Conservation (phyloP, 2,113 vertebrate species). For the Lota lota region DNA sequence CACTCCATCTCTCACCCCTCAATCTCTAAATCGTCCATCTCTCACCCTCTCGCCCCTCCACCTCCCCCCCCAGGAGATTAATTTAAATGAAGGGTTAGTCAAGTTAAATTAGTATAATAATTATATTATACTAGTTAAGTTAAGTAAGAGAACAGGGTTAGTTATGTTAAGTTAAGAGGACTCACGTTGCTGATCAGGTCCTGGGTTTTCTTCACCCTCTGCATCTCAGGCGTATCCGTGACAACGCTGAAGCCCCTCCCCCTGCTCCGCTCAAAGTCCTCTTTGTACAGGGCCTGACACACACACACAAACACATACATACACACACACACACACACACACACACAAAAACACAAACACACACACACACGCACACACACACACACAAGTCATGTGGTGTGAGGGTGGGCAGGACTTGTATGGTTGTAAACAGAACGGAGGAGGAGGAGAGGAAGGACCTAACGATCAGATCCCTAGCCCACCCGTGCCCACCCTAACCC, state of each 20-base stretch:
- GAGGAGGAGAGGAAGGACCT: slow-evolving; percentile 12
- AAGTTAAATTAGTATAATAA: no score
- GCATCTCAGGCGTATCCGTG: slow-evolving; percentile 89
- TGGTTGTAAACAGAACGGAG: slow-evolving; percentile 62
- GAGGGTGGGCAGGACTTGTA: slow-evolving; percentile 67
- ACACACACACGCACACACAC: slow-evolving; percentile 1
- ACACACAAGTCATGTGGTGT: slow-evolving; percentile 55
- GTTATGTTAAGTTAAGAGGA: neutral
- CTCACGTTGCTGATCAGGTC: slow-evolving; percentile 94
- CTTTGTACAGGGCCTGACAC: slow-evolving; percentile 90
- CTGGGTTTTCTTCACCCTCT: slow-evolving; percentile 92
- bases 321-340: slow-evolving; percentile 27
- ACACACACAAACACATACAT: slow-evolving; percentile 2
- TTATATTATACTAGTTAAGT: no score
- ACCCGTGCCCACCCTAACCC: neutral
- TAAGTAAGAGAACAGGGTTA: neutral
- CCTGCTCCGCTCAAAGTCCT: slow-evolving; percentile 94
- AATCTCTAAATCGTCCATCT: no score
- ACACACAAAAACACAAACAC: neutral
- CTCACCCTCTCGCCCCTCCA: no score
- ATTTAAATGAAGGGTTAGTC: no score
- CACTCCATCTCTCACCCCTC: no score
- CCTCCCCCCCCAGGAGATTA: no score
- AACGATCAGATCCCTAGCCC: neutral
- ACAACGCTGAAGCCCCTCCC: slow-evolving; percentile 91